Percentiles rank a stretch among this genome's conserved stretches.
These are phyloP conservation scores for Suillia variegata DNA, from an alignment of 2,888 invertebrate species.

Conservation along the genomic window DNA sequence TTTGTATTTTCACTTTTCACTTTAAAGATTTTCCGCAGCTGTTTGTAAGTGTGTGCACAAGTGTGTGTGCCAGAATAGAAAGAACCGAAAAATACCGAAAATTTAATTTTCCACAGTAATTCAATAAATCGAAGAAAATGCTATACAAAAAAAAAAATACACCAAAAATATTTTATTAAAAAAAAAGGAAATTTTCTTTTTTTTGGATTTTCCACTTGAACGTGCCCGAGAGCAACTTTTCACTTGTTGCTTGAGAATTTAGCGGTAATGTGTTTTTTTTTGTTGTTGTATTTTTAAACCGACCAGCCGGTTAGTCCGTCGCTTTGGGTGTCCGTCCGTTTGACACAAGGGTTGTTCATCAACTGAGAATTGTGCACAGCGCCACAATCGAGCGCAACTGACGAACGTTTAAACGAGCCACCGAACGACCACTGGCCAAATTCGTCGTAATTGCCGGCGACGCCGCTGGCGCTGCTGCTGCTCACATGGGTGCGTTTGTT, in stretches of 20 bases:
- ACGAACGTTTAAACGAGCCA: conserved; percentile 38
- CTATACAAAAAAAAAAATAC: not conserved
- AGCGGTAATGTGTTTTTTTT: conserved; percentile 5
- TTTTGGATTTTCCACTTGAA: not conserved
- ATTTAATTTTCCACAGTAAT: not conserved
- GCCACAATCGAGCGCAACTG: too few species aligned
- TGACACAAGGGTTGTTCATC: conserved; percentile 54
- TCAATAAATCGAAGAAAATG: not conserved
- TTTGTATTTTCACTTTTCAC: not conserved
- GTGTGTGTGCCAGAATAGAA: not conserved
- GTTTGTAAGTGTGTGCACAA: conserved; percentile 22
- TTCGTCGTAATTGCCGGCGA: not conserved
- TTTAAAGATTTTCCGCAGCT: not conserved
- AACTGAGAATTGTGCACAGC: conserved; percentile 49
- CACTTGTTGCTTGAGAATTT: conserved; percentile 3
- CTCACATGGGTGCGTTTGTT: not conserved
- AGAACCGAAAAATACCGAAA: not conserved
- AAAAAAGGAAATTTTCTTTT: not conserved
- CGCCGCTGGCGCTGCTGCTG: not conserved
- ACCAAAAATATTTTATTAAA: too few species aligned
- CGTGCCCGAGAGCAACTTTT: not conserved
- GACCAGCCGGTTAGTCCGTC: too few species aligned
- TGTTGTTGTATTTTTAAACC: conserved; percentile 13
- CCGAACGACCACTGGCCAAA: conserved; percentile 29
- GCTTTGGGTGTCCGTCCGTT: conserved; percentile 30